phyloP scores from a whole-genome alignment of 2,888 invertebrate species.

The Lasius platythorax region DNA sequence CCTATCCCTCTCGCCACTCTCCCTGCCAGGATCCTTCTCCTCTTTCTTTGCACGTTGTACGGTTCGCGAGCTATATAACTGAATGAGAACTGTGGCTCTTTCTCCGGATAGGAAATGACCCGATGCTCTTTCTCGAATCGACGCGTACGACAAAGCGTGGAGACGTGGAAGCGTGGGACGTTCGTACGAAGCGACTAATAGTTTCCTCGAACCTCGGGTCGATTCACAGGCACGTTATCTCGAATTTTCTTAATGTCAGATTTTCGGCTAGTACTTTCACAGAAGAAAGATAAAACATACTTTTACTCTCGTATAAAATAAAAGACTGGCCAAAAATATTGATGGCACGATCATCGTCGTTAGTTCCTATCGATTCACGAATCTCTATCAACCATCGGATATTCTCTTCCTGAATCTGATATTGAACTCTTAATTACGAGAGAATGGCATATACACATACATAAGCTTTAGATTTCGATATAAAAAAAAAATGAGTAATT shows the following conservation, averaged over 20 bases:
- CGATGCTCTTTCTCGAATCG: constrained; percentile 63
- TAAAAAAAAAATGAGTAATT: not conserved
- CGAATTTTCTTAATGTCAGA: not conserved
- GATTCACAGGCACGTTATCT: not conserved
- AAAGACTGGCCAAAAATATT: not conserved
- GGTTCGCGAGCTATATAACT: constrained; percentile 62
- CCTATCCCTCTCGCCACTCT: constrained; percentile 40
- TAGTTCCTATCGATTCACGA: not conserved
- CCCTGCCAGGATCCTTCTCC: constrained; percentile 62
- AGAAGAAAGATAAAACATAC: not conserved
- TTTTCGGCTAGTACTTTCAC: not conserved
- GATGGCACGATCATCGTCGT: no score
- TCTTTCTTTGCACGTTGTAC: constrained; percentile 70
- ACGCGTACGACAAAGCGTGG: constrained; percentile 69
- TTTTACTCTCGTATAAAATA: not conserved
- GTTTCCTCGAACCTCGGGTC: not conserved
- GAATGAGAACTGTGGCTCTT: constrained; percentile 51
- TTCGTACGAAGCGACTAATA: not conserved
- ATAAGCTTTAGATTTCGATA: not conserved
- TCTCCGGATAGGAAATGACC: constrained; percentile 71
- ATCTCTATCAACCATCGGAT: not conserved
- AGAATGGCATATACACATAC: not conserved
- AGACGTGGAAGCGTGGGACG: constrained; percentile 52
- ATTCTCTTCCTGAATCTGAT: not conserved
- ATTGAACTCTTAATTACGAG: not conserved